phyloP scores from a whole-genome alignment of 2,797 vertebrate genomes.

The Typhlichthys eigenmanni region DNA sequence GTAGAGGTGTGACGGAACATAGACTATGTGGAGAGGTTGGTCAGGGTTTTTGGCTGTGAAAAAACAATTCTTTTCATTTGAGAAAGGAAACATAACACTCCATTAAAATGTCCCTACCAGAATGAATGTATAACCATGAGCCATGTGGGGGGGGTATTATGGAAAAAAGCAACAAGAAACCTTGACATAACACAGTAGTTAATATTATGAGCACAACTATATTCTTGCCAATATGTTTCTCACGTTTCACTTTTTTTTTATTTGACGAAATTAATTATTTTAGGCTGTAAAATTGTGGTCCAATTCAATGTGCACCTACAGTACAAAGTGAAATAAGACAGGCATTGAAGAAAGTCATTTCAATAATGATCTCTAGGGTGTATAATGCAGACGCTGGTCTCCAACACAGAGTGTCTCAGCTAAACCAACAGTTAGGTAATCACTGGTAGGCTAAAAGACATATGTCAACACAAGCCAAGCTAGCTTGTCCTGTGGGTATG shows the following conservation, averaged over 20 bases:
- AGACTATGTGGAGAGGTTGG: slow-evolving; percentile 89
- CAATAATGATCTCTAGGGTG: not conserved
- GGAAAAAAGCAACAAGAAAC: not conserved
- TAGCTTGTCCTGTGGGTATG: not conserved
- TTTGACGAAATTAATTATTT: not conserved
- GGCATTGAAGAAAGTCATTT: not conserved
- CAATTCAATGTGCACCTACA: not conserved
- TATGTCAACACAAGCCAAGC: not conserved
- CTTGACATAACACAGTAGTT: no score
- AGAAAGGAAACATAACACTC: not conserved
- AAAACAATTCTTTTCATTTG: not conserved
- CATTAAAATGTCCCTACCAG: not conserved
- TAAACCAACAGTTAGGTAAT: slow-evolving; percentile 18
- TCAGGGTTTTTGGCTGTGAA: slow-evolving; percentile 81
- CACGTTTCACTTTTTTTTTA: not conserved
- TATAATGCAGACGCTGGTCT: slow-evolving; percentile 10
- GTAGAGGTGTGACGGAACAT: slow-evolving; percentile 96
- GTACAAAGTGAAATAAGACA: not conserved
- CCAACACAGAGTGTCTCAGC: slow-evolving; percentile 9
- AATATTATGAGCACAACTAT: not conserved
- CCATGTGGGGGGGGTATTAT: not conserved
- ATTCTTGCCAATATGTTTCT: not conserved
- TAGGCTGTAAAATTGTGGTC: not conserved
- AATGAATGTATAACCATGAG: not conserved
- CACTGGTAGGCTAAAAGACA: not conserved